phyloP scores from a whole-genome alignment of 1,140 invertebrate species.

The Neocloeon triangulifer region DNA sequence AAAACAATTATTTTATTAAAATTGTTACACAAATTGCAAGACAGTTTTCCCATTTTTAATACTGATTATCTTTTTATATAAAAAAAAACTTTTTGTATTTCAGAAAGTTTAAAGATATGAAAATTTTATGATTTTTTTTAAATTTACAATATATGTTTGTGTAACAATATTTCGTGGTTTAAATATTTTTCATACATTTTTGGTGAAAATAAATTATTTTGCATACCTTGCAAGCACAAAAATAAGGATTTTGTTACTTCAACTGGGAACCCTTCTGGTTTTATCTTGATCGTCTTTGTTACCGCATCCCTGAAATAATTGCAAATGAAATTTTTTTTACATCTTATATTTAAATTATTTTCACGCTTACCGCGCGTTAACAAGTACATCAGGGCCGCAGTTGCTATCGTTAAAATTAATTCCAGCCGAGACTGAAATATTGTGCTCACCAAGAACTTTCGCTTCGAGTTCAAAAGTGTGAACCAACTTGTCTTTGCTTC shows the following conservation, averaged over 20 bases:
- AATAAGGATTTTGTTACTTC: constrained; percentile 29
- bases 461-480: too few relatives aligned
- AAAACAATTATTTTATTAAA: background rate
- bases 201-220: background rate
- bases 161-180: background rate
- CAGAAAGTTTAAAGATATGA: background rate
- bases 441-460: too few relatives aligned
- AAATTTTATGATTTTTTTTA: background rate
- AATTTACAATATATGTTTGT: background rate
- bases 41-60: background rate
- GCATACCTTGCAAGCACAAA: constrained; percentile 20
- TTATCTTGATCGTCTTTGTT: constrained; percentile 28
- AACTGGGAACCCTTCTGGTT: constrained; percentile 32
- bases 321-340: too few relatives aligned
- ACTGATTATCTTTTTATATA: background rate
- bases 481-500: too few relatives aligned
- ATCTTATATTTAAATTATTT: too few relatives aligned
- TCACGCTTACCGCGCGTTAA: too few relatives aligned
- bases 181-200: background rate
- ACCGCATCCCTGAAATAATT: constrained; percentile 27
- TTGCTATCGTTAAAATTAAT: too few relatives aligned
- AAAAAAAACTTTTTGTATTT: background rate
- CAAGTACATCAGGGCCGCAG: too few relatives aligned
- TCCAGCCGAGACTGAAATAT: constrained; percentile 11
- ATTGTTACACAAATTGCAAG: background rate